Evolutionary conservation across 2,797 vertebrate genomes (phyloP).

Genomic region (Alexandromys oeconomus): DNA sequence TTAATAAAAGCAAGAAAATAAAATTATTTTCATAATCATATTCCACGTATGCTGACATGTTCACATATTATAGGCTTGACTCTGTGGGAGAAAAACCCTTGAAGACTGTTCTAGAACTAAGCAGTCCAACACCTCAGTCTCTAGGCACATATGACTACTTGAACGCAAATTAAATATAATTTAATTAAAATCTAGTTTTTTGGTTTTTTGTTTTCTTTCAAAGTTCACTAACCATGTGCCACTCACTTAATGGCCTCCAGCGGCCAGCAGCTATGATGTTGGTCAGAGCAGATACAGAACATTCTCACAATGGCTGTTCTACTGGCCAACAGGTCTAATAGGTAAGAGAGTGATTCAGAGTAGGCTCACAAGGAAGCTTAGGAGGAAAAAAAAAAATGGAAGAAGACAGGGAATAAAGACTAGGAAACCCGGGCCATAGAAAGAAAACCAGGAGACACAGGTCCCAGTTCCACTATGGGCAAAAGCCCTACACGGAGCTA

Average conservation of each 20-base stretch:
- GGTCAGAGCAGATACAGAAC: background rate
- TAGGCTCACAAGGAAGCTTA: background rate
- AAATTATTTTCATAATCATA: slow-evolving; percentile 8
- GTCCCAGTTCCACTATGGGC: background rate
- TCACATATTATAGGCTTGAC: background rate
- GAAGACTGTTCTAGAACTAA: background rate
- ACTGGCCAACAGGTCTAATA: background rate
- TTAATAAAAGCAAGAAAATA: slow-evolving; percentile 22
- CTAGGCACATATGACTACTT: background rate
- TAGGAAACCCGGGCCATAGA: background rate
- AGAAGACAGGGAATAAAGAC: background rate
- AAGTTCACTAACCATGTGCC: background rate
- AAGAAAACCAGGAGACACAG: background rate
- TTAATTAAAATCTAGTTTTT: slow-evolving; percentile 4
- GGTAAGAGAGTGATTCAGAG: background rate
- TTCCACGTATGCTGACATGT: background rate
- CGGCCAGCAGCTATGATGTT: background rate
- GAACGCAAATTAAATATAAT: slow-evolving; percentile 35
- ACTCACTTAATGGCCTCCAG: background rate
- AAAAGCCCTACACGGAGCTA: background rate
- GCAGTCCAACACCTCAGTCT: background rate
- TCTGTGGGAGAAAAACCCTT: background rate
- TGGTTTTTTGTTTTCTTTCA: background rate
- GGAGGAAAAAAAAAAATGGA: background rate
- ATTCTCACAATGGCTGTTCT: background rate